Base-by-base conservation (phyloP, 1,140 invertebrate genomes). In the Leptoteleia sp. region DNA sequence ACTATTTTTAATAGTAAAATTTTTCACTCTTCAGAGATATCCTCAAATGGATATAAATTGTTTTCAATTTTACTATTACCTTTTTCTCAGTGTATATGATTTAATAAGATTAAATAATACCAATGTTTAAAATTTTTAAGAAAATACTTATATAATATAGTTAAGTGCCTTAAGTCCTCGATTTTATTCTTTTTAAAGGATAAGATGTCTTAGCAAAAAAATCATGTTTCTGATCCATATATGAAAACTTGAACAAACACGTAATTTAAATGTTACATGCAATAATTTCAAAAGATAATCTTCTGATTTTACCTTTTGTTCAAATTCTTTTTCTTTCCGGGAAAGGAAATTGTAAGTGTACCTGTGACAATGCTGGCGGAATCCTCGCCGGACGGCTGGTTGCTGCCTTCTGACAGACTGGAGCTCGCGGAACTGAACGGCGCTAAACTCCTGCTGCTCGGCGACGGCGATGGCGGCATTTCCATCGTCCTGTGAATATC, bases 371-470 rank as follows among this genome's bases (percentile, higher is more conserved):
- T 95, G 91, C 95, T 96, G 81, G 92, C 92, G 81, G 94, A 95
- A 88, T 96, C 95, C 88, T 95, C 94, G 82, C 95, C 93, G 84
- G 92, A 92, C 72, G 93, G 94, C 81, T 92, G 91, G 81, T 92
- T 92, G 86, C 93, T 94, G 82, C 93, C 93, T 86, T 96, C 94
- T 79, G 94, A 95, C 50, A 96, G 91, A 88, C 94, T 95, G 77
- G 95, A 96, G 80, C 95, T 96, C 65, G 95, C 95, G 31, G 95
- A 97, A 83, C 95, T 96, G 92, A 96, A 96, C 52, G 95, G 95
- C 33, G 93, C 92, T 76, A 93, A 90, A 75, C 93, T 94, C 67
- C 96, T 91, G 85, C 96, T 95, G 77, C 95, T 95, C 71, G 95
- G 95, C 89, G 94, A 96, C 29, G 95, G 95, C 68, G 94, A 96